Evolutionary conservation across 1,140 invertebrate genomes (phyloP).

Genomic region (Halictus rubicundus): DNA sequence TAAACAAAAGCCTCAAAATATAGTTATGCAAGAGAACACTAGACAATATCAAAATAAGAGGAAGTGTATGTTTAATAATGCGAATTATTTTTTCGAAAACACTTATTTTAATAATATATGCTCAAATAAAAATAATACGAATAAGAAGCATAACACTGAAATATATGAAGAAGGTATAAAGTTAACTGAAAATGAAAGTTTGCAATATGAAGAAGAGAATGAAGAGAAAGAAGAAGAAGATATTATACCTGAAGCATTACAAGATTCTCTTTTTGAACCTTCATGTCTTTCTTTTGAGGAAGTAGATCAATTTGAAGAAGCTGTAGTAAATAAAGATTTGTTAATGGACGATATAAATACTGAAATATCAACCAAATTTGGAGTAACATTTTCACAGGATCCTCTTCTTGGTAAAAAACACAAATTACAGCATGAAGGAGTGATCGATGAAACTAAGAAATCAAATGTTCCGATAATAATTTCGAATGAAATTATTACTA

Average conservation of each 20-base stretch:
- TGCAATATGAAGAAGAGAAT: constrained; percentile 23
- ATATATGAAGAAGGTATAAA: constrained; percentile 16
- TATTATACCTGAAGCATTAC: constrained; percentile 67
- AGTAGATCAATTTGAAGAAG: not conserved
- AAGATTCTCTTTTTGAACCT: constrained; percentile 32
- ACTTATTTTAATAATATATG: constrained; percentile 2
- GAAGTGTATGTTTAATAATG: too few species aligned
- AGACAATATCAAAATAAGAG: too few species aligned
- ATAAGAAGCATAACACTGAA: not conserved
- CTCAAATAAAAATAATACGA: not conserved
- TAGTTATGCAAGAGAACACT: not conserved
- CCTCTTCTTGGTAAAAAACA: not conserved
- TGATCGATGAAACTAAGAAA: not conserved
- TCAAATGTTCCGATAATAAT: constrained; percentile 68
- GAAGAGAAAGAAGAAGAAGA: constrained; percentile 46
- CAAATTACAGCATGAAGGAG: not conserved
- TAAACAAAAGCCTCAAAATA: constrained; percentile 8
- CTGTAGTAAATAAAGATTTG: constrained; percentile 35
- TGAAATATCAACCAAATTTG: constrained; percentile 17
- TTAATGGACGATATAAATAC: constrained; percentile 59
- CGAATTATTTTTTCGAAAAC: not conserved
- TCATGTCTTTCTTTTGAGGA: not conserved
- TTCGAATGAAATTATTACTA: constrained; percentile 72
- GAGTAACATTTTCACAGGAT: not conserved
- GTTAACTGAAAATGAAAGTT: constrained; percentile 40